Evolutionary conservation across 2,113 vertebrate genomes (phyloP).

Genomic region (Conger conger): DNA sequence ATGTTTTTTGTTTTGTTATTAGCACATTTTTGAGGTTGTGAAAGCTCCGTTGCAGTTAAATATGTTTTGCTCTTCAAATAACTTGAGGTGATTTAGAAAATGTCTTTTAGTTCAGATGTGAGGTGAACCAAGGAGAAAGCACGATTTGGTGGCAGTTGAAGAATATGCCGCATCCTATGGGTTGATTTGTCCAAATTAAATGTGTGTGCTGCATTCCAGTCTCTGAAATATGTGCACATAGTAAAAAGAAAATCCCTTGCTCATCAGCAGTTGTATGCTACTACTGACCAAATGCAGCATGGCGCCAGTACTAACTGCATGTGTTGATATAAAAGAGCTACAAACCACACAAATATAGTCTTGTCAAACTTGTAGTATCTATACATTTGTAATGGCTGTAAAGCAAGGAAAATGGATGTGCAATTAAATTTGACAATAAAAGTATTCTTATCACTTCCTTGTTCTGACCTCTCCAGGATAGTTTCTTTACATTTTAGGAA

Average conservation of each 20-base stretch:
- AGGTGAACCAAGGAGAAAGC: background rate
- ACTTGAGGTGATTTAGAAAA: background rate
- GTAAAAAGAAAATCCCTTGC: slow-evolving; percentile 56
- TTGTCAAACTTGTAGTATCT: slow-evolving; percentile 78
- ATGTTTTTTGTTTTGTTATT: background rate
- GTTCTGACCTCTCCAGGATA: background rate
- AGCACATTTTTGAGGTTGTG: background rate
- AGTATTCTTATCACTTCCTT: slow-evolving; percentile 74
- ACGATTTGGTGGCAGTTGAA: background rate
- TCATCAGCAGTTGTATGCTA: slow-evolving; percentile 63
- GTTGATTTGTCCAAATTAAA: slow-evolving; percentile 37
- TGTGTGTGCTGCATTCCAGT: slow-evolving; percentile 8
- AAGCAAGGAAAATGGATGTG: slow-evolving; percentile 67
- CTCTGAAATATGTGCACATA: slow-evolving; percentile 53
- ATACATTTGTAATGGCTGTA: slow-evolving; percentile 78
- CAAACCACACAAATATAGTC: slow-evolving; percentile 61
- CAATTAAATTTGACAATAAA: slow-evolving; percentile 93
- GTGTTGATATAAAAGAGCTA: slow-evolving; percentile 75
- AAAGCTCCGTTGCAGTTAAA: background rate
- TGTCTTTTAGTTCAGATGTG: background rate
- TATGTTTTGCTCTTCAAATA: background rate
- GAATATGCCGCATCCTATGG: slow-evolving; percentile 5
- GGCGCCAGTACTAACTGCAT: slow-evolving; percentile 83
- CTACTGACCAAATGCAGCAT: slow-evolving; percentile 86
- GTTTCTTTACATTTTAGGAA: background rate